A percentile compares a stretch with the other conserved stretches of the same genome.
Conservation (phyloP, 1,140 invertebrate species). For the Protaetia brevitarsis region DNA sequence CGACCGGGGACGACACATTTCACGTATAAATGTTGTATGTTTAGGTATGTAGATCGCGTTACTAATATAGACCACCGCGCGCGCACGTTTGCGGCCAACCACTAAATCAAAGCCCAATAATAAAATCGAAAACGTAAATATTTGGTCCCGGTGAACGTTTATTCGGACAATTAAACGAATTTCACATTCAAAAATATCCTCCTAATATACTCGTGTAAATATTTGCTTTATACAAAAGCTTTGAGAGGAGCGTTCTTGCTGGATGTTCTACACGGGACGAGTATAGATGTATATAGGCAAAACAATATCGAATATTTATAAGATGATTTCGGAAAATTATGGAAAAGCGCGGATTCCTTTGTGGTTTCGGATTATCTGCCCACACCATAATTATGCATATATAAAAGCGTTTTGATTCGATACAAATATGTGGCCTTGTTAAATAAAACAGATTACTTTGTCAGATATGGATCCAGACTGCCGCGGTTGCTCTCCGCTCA, state of each 20-base stretch:
- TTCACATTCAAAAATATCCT: conserved; percentile 4
- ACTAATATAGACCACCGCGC: not conserved
- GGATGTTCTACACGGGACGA: not conserved
- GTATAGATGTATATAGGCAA: not conserved
- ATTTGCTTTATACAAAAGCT: conserved; percentile 7
- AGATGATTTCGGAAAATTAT: too few relatives aligned
- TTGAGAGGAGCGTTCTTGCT: not conserved
- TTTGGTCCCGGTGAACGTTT: not conserved
- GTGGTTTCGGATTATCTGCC: too few relatives aligned
- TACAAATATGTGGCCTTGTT: too few relatives aligned
- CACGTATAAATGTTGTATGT: too few relatives aligned
- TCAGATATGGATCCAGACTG: too few relatives aligned
- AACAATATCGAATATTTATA: not conserved
- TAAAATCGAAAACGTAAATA: conserved; percentile 12
- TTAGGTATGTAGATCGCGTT: not conserved
- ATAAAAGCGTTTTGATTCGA: too few relatives aligned
- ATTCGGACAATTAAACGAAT: conserved; percentile 14
- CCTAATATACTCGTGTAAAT: conserved; percentile 7
- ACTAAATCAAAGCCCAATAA: conserved; percentile 10
- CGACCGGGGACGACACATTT: too few relatives aligned
- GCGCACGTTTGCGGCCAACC: not conserved
- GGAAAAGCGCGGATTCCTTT: too few relatives aligned
- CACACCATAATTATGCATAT: too few relatives aligned
- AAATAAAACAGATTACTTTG: too few relatives aligned
- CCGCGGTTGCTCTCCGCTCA: too few relatives aligned